Percentiles rank a stretch among this genome's conserved stretches.
Evolutionary conservation across 2,888 invertebrate genomes (phyloP).

Genomic region (Itoplectis maculator): DNA sequence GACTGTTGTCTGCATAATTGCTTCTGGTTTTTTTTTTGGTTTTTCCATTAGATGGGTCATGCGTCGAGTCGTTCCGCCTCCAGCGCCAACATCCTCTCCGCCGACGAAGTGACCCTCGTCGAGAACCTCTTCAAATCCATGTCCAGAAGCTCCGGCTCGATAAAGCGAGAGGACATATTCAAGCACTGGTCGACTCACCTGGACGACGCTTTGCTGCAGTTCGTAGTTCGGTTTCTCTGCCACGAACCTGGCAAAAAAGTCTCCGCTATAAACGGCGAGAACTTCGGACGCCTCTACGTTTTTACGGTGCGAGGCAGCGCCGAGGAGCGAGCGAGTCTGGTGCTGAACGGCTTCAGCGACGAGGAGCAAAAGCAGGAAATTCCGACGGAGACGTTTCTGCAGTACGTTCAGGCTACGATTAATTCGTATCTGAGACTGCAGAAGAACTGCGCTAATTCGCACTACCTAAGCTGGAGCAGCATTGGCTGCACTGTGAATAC

Average conservation of each 20-base stretch:
- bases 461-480: slow-evolving; percentile 87
- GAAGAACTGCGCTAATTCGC: slow-evolving; percentile 86
- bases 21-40: not conserved
- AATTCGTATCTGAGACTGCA: slow-evolving; percentile 91
- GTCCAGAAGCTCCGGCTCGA: slow-evolving; percentile 83
- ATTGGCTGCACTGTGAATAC: slow-evolving; percentile 87
- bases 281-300: slow-evolving; percentile 81
- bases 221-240: slow-evolving; percentile 81
- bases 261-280: slow-evolving; percentile 81
- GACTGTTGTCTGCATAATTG: not conserved
- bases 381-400: slow-evolving; percentile 79
- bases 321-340: slow-evolving; percentile 79
- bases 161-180: slow-evolving; percentile 83
- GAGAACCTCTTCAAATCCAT: slow-evolving; percentile 83
- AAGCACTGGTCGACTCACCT: slow-evolving; percentile 83
- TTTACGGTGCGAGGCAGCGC: slow-evolving; percentile 81
- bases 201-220: slow-evolving; percentile 81
- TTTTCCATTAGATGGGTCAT: slow-evolving; percentile 81
- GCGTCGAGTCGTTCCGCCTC: slow-evolving; percentile 81
- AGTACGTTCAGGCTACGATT: slow-evolving; percentile 92
- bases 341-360: slow-evolving; percentile 80
- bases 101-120: slow-evolving; percentile 81
- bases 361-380: slow-evolving; percentile 81
- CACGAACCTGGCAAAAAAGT: slow-evolving; percentile 82
- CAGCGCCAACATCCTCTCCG: slow-evolving; percentile 81